phyloP scores from a whole-genome alignment of 2,888 invertebrate genomes.

The Heliconius charithonia region DNA sequence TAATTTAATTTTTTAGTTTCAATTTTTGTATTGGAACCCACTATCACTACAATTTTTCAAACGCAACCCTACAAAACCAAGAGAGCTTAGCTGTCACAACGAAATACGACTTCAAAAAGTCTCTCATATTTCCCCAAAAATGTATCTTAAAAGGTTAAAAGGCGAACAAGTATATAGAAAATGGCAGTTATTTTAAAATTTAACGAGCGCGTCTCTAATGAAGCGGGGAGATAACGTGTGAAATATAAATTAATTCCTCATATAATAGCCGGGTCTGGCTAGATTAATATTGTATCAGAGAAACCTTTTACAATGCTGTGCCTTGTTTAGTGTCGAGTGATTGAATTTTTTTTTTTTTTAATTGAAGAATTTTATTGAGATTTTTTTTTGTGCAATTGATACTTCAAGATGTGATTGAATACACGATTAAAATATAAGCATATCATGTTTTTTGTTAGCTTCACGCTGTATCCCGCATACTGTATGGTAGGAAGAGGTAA shows the following conservation, averaged over 20 bases:
- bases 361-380: background rate
- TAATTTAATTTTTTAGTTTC: too few species aligned
- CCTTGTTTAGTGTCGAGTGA: conserved; percentile 50
- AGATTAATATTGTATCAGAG: conserved; percentile 72
- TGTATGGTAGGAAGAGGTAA: too few species aligned
- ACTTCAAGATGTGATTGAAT: too few species aligned
- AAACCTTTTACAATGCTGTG: conserved; percentile 69
- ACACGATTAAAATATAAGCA: too few species aligned
- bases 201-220: conserved; percentile 45
- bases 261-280: conserved; percentile 60
- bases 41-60: background rate
- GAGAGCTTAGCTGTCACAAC: background rate
- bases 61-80: background rate
- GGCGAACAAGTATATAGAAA: conserved; percentile 25
- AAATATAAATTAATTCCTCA: conserved; percentile 69
- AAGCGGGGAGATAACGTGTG: conserved; percentile 50
- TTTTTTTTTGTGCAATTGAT: too few species aligned
- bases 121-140: background rate
- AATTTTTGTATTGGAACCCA: background rate
- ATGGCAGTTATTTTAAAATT: conserved; percentile 42
- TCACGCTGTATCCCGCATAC: too few species aligned
- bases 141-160: conserved; percentile 19
- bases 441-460: too few species aligned
- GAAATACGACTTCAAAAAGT: background rate
- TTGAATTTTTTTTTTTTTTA: background rate